Percentiles rank a stretch among this genome's conserved stretches.
Evolutionary conservation across 2,113 vertebrate species (phyloP).

Genomic region (Galbula dea): DNA sequence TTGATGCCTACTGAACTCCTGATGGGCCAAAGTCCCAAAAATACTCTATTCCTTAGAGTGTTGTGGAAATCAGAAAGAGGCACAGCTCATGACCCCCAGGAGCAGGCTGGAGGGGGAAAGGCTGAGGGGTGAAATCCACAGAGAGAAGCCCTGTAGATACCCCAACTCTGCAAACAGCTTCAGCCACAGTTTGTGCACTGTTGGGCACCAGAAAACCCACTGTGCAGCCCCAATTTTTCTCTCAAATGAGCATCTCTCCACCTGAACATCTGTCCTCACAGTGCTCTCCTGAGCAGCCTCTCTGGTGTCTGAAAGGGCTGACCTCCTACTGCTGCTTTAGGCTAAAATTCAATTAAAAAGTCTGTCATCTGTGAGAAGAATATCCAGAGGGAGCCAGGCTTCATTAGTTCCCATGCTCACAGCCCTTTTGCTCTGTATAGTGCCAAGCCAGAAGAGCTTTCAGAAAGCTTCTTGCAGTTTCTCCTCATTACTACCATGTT

Average conservation of each 20-base stretch:
- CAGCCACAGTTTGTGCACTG: neutral
- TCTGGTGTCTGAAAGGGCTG: neutral
- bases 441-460: neutral
- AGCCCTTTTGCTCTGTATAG: neutral
- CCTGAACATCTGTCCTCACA: neutral
- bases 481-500: neutral
- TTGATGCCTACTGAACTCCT: neutral
- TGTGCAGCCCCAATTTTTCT: neutral
- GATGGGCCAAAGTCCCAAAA: neutral
- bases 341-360: constrained; percentile 15
- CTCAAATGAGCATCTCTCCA: neutral
- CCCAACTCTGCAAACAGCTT: neutral
- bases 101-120: no score
- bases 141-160: neutral
- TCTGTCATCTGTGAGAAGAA: neutral
- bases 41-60: fast-evolving
- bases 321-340: neutral
- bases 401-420: neutral
- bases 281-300: neutral
- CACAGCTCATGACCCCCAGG: neutral
- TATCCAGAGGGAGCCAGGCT: neutral
- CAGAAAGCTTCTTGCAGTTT: neutral
- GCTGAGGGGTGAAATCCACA: neutral
- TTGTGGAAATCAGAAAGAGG: neutral
- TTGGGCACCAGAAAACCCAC: neutral